Conservation (phyloP, 2,888 invertebrate species). For the Patella depressa region DNA sequence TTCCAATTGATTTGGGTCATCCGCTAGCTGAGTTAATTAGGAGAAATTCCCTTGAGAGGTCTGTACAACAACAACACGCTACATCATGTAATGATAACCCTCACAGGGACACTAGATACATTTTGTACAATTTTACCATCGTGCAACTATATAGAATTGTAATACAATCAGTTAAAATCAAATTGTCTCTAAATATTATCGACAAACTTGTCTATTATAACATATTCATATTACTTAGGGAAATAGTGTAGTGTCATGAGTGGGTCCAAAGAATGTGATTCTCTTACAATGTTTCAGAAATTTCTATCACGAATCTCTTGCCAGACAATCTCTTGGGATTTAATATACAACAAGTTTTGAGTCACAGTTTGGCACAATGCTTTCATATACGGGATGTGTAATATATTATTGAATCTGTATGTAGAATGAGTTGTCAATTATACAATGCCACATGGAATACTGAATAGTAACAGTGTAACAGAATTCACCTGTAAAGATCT, state of each 20-base stretch:
- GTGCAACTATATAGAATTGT: neutral
- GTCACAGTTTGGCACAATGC: no score
- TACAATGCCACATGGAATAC: neutral
- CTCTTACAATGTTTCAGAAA: conserved; percentile 1
- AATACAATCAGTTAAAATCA: conserved; percentile 7
- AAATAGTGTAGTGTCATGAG: neutral
- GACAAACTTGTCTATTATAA: conserved; percentile 1
- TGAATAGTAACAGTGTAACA: no score
- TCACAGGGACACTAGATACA: conserved; percentile 7
- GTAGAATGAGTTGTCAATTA: neutral
- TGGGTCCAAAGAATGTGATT: neutral
- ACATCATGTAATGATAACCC: conserved; percentile 25
- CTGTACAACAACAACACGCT: conserved; percentile 27
- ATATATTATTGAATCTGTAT: neutral
- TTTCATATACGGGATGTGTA: no score
- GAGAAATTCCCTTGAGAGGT: conserved; percentile 15
- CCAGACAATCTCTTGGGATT: conserved; percentile 3
- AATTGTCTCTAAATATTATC: conserved; percentile 7
- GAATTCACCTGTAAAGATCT: no score
- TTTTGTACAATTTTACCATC: neutral
- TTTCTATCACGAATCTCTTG: conserved; percentile 8
- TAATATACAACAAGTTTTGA: no score
- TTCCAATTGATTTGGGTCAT: conserved; percentile 25
- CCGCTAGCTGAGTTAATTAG: conserved; percentile 27
- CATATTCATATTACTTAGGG: neutral